Evolutionary conservation across 2,797 vertebrate genomes (phyloP).

Genomic region (Microcaecilia unicolor): DNA sequence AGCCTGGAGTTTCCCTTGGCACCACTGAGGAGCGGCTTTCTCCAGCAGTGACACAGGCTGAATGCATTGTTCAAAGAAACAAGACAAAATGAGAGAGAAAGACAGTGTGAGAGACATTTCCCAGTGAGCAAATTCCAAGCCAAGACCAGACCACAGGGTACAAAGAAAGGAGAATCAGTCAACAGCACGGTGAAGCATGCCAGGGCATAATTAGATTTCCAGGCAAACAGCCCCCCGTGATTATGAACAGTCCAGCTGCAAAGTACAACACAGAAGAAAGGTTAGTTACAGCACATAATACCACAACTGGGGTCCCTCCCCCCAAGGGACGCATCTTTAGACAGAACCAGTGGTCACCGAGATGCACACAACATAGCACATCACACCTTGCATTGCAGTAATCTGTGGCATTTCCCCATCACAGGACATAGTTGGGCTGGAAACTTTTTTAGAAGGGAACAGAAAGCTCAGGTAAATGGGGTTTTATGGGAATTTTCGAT

Average conservation of each 20-base stretch:
- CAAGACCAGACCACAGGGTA: slow-evolving; percentile 20
- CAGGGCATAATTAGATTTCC: slow-evolving; percentile 26
- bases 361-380: no score
- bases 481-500: no score
- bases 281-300: slow-evolving; percentile 42
- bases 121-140: slow-evolving; percentile 20
- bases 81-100: slow-evolving; percentile 25
- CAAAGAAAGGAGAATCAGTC: slow-evolving; percentile 8
- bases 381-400: no score
- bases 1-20: slow-evolving; percentile 96
- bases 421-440: no score
- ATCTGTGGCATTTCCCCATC: no score
- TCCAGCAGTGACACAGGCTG: slow-evolving; percentile 94
- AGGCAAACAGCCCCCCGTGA: slow-evolving; percentile 21
- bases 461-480: no score
- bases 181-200: slow-evolving; percentile 35
- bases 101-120: slow-evolving; percentile 26
- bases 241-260: slow-evolving; percentile 40
- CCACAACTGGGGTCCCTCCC: no score
- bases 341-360: no score
- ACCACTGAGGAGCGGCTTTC: slow-evolving; percentile 95
- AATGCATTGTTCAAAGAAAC: slow-evolving; percentile 30
- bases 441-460: no score
- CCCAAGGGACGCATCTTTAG: no score
- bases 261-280: slow-evolving; percentile 39